Evolutionary conservation across 2,888 invertebrate genomes (phyloP).

Genomic region (Eristalinus aeneus): DNA sequence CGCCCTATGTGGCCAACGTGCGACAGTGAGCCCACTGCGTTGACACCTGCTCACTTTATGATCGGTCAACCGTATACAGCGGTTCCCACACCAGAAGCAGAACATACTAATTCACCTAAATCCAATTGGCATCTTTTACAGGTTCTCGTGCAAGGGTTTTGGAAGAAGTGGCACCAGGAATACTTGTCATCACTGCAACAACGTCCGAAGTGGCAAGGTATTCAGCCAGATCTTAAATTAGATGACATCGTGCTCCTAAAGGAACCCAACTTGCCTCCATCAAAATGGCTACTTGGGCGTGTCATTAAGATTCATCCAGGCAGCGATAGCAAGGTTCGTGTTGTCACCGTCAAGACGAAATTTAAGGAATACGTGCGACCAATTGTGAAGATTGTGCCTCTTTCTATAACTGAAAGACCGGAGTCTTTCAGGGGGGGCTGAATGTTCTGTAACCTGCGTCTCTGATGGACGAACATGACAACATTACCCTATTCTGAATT

Average conservation of each 20-base stretch:
- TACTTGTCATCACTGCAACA: constrained; percentile 15
- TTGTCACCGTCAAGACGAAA: too few relatives aligned
- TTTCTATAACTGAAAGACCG: constrained; percentile 8
- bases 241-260: constrained; percentile 33
- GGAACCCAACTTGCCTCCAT: constrained; percentile 24
- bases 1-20: constrained; percentile 30
- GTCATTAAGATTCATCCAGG: constrained; percentile 26
- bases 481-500: not conserved
- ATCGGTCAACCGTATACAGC: not conserved
- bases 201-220: constrained; percentile 19
- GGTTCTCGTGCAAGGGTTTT: constrained; percentile 50
- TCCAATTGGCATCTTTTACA: constrained; percentile 2
- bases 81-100: not conserved
- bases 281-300: constrained; percentile 46
- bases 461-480: not conserved
- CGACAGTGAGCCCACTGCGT: constrained; percentile 27
- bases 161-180: constrained; percentile 53
- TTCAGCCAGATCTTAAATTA: not conserved
- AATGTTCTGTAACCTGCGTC: not conserved
- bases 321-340: too few relatives aligned
- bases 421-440: constrained; percentile 14
- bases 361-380: constrained; percentile 25
- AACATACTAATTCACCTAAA: not conserved
- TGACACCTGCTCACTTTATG: constrained; percentile 47
- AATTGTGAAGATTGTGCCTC: constrained; percentile 28